Base-by-base conservation (phyloP, 1,140 invertebrate species). In the Neodiprion lecontei region DNA sequence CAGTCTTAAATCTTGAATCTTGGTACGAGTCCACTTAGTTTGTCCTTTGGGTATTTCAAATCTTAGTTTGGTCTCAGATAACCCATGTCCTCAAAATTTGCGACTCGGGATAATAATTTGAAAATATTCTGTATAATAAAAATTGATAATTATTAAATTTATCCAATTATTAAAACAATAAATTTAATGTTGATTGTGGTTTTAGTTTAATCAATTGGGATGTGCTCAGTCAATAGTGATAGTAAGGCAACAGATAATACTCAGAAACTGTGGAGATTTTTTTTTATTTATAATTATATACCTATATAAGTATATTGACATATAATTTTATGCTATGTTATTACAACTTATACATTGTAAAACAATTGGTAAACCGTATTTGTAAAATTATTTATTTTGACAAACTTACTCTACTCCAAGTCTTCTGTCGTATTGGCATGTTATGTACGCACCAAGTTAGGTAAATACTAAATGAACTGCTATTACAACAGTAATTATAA, bases 71-170 rank as follows among this genome's bases (percentile, higher is more conserved):
- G 40, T 49, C 4, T 61, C 8, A 48, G 11, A 67, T 8, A n/a
- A 14, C 23, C 28, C 17, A 47, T 65, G 28, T 50, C 61, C 23
- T 53, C 67, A 74, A n/a, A 47, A 73, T 67, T 69, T 61, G 14
- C 71, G 49, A 71, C 76, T 69, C 70, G 67, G 71, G 74, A 77
- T 72, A 73, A 71, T 53, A 76, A 72, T 61, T 47, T 61, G 17
- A 50, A 28, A 72, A 40, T 50, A 14, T 74, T 72, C 66, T 75
- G 69, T 48, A 65, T 73, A 47, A 47, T 74, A 69, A 40, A 68
- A 70, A 49, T 74, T 72, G 70, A 69, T 74, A 28, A 76, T 71
- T 48, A 76, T 74, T 76, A 76, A 74, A 78, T 40, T 3, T 40
- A 77, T 73, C 5, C 12, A 69, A 69, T 69, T 14, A 69, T 69